Evolutionary conservation across 2,888 invertebrate species (phyloP), one percentile per base, ranked within the genome.

Genomic region (Callyntrura guangdongensis): DNA sequence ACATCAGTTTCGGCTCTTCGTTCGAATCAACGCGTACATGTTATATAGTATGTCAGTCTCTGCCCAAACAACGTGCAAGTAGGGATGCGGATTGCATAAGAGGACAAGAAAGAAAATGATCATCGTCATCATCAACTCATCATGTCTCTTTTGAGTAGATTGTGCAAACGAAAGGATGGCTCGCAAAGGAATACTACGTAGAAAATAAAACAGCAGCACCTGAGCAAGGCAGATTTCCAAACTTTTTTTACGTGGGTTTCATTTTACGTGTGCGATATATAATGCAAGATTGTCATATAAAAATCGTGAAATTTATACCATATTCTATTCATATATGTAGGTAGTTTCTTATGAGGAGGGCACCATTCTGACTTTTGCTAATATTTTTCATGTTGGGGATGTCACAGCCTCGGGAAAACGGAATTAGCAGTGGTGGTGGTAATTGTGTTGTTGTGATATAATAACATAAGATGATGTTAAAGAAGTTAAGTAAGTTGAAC

Each of bases 401-500:
- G 88, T 72, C 82, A 81, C 88, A 82, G 86, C 88, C 88, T 59
- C 72, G 88, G 82, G 69, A 72, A 88, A 88, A 88, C 88, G 88
- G 81, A 82, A 87, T 87, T 87, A 87, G 17, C 69, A 67, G 86
- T 79, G 56, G 27, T 27, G 36, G 53, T 72, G 17, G 27, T 64
- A 67, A 85, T 85, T 72, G 72, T 20, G 59, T 61, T 81, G 81
- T 56, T 74, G 74, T 74, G 74, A 74, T 74, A 74, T 74, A 74
- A 74, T 74, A 20, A 25, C 20, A 49, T 47, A 69, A 67, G 17
- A 84, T 84, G 84, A 72, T 79, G 47, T 36, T 67, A 14, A 36
- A 77, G 79, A 74, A 79, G 86, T 87, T 87, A 87, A 87, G 86
- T 87, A 87, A 87, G 86, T 87, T 87, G 86, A 87, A 83, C 89